A percentile compares a stretch with the other conserved stretches of the same genome.
These are phyloP conservation scores for Salvator merianae DNA, from an alignment of 2,113 vertebrate genomes.

Conservation along the genomic window DNA sequence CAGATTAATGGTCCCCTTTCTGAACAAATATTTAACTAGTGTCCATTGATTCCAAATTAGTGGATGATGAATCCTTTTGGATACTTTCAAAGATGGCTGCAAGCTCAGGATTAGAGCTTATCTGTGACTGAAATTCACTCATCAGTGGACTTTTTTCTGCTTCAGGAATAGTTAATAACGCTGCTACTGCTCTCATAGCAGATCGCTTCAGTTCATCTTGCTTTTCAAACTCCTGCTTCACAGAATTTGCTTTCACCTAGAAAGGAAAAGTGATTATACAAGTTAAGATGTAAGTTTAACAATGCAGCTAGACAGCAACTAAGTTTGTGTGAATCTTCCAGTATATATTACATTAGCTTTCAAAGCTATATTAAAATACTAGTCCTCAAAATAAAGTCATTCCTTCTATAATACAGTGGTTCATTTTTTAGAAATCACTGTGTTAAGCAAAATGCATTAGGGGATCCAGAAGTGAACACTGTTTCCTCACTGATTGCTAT, in stretches of 20 bases:
- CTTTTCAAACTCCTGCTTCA: slow-evolving; percentile 99
- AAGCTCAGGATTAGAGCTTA: slow-evolving; percentile 97
- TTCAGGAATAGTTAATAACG: slow-evolving; percentile 97
- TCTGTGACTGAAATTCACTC: slow-evolving; percentile 99
- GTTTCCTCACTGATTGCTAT: no score
- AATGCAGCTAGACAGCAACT: neutral
- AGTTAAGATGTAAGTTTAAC: slow-evolving; percentile 4
- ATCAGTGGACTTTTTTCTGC: slow-evolving; percentile 97
- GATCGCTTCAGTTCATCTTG: slow-evolving; percentile 98
- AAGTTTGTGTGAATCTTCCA: neutral
- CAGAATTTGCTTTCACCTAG: slow-evolving; percentile 97
- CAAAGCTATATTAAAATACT: neutral
- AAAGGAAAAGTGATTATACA: neutral
- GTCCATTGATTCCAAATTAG: slow-evolving; percentile 99
- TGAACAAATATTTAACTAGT: slow-evolving; percentile 88
- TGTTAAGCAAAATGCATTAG: no score
- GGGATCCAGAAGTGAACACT: no score
- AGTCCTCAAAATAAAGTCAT: neutral
- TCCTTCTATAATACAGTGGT: no score
- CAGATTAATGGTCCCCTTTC: slow-evolving; percentile 80
- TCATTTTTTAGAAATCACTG: no score
- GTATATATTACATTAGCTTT: neutral
- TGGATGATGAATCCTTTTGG: slow-evolving; percentile 96
- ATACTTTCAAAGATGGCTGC: slow-evolving; percentile 98
- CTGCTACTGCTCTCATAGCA: slow-evolving; percentile 97